These are phyloP conservation scores for Anagrus nilaparvatae DNA, from an alignment of 1,140 invertebrate genomes.

Conservation along the genomic window DNA sequence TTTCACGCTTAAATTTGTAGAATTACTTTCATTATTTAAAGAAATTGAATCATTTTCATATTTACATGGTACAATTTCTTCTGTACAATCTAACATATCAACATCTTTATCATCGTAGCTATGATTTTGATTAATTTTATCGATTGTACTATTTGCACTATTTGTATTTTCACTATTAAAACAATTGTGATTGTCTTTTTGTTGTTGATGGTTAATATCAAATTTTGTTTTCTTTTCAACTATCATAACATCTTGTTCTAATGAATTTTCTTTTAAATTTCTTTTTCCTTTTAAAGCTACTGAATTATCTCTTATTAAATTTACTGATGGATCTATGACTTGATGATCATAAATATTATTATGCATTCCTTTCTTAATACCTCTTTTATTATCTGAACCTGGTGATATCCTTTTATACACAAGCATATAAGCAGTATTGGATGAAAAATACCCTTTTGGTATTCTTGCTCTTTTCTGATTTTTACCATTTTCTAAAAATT, in stretches of 20 bases:
- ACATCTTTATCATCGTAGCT: no score
- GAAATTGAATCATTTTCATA: no score
- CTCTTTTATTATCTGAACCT: constrained; percentile 3
- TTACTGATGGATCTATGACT: constrained; percentile 10
- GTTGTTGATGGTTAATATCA: not conserved
- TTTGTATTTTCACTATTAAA: constrained; percentile 9
- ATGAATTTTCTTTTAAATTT: constrained; percentile 3
- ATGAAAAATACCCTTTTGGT: constrained; percentile 41
- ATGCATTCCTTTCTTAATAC: constrained; percentile 2
- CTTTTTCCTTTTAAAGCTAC: constrained; percentile 1
- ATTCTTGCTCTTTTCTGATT: constrained; percentile 34
- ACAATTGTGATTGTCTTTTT: constrained; percentile 3
- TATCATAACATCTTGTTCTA: not conserved
- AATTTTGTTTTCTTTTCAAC: constrained; percentile 11
- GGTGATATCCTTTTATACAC: constrained; percentile 43
- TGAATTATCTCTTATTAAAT: constrained; percentile 4
- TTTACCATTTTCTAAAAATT: constrained; percentile 34
- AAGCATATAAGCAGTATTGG: constrained; percentile 57
- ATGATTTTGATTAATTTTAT: no score
- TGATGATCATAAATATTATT: constrained; percentile 7
- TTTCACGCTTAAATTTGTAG: no score
- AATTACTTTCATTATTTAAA: no score
- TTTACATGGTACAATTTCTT: no score
- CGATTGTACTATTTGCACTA: no score
- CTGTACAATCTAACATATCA: no score